These are phyloP conservation scores for Melanophora roralis DNA, from an alignment of 2,888 invertebrate genomes.

Conservation along the genomic window DNA sequence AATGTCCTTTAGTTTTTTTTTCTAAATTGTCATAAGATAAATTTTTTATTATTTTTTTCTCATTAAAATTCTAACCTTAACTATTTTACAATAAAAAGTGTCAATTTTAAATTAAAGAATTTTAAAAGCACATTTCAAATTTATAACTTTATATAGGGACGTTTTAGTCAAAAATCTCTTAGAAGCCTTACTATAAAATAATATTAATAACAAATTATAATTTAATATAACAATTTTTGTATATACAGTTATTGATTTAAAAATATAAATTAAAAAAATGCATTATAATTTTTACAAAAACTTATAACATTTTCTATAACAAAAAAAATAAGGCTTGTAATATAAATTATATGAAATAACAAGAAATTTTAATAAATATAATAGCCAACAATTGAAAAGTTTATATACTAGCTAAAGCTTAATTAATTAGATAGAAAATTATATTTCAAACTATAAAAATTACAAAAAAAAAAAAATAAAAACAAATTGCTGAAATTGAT, in stretches of 20 bases:
- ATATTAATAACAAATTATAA: constrained; percentile 13
- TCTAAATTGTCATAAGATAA: not conserved
- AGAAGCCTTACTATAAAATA: constrained; percentile 57
- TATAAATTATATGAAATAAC: constrained; percentile 30
- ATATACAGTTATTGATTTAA: constrained; percentile 13
- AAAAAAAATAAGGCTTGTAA: constrained; percentile 25
- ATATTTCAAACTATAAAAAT: constrained; percentile 37
- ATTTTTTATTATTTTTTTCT: not conserved
- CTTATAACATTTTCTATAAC: not conserved
- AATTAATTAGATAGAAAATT: constrained; percentile 61
- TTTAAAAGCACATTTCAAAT: constrained; percentile 49
- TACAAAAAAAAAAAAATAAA: not conserved
- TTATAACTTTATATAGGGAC: constrained; percentile 35
- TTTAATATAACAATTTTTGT: constrained; percentile 25
- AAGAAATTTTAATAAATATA: constrained; percentile 27
- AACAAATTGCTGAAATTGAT: constrained; percentile 42
- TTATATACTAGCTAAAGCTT: constrained; percentile 49
- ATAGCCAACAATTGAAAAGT: constrained; percentile 49
- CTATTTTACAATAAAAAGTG: constrained; percentile 22
- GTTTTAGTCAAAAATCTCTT: constrained; percentile 55
- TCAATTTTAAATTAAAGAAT: constrained; percentile 50
- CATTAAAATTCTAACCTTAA: constrained; percentile 16
- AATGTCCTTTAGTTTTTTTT: no score
- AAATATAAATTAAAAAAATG: not conserved
- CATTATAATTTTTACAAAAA: not conserved